Conservation (phyloP, 2,797 vertebrate genomes). For the Limosa lapponica region DNA sequence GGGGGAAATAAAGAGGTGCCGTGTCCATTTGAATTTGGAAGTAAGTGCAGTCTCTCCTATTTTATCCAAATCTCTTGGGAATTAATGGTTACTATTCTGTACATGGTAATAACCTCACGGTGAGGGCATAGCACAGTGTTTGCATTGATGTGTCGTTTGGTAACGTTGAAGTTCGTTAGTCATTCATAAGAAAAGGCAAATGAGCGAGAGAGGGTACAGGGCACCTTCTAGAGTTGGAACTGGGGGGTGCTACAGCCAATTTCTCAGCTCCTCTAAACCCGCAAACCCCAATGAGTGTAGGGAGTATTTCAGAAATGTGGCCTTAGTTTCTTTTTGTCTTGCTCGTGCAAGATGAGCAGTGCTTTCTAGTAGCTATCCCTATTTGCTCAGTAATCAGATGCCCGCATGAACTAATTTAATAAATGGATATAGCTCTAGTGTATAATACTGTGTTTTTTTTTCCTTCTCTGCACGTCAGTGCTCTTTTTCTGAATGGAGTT, state of each 20-base stretch:
- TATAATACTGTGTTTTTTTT: constrained; percentile 7
- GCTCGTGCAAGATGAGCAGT: background rate
- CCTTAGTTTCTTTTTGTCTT: background rate
- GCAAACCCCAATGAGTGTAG: background rate
- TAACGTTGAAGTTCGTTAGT: background rate
- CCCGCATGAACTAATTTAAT: constrained; percentile 28
- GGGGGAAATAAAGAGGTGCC: background rate
- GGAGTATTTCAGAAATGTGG: background rate
- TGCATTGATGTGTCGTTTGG: background rate
- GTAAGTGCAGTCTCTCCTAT: background rate
- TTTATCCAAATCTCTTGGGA: background rate
- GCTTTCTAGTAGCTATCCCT: background rate
- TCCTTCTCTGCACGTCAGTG: background rate
- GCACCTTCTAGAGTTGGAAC: background rate
- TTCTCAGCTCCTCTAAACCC: background rate
- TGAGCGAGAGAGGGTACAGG: background rate
- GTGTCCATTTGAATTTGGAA: background rate
- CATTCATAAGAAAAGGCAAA: background rate
- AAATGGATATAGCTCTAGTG: constrained; percentile 13
- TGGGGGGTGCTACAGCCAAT: background rate
- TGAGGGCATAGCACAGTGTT: background rate
- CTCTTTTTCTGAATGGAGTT: constrained; percentile 64
- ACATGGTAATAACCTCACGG: background rate
- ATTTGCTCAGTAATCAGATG: constrained; percentile 27
- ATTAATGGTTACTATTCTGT: background rate